Conservation (phyloP, 2,888 invertebrate species). For the Oeneis ivallda region DNA sequence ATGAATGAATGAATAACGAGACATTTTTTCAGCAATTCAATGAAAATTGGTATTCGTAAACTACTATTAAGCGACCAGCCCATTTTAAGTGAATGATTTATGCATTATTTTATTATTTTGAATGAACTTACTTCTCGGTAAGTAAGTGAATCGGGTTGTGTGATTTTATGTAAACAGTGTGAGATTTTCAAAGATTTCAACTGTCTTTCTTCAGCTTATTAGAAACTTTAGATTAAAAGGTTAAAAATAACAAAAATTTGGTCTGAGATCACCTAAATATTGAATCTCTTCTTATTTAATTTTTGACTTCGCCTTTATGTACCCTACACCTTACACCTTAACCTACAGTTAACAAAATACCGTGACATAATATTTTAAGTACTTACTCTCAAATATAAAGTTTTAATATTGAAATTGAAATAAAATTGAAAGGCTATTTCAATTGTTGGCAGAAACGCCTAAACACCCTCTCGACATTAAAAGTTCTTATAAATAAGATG, state of each 20-base stretch:
- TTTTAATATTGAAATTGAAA: too few relatives aligned
- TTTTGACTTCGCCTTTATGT: not conserved
- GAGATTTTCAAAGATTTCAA: not conserved
- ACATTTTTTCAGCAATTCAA: not conserved
- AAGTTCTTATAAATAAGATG: constrained; percentile 1
- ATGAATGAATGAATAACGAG: too few relatives aligned
- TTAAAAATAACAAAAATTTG: not conserved
- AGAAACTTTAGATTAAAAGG: not conserved
- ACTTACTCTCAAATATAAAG: too few relatives aligned
- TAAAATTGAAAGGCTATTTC: too few relatives aligned
- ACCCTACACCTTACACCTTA: too few relatives aligned
- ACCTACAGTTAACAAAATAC: too few relatives aligned
- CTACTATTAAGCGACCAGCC: not conserved
- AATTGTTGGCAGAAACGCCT: not conserved
- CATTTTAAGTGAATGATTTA: not conserved
- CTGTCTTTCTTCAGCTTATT: not conserved
- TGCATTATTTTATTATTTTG: not conserved
- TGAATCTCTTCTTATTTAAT: not conserved
- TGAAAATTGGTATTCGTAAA: constrained; percentile 12
- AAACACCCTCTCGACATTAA: constrained; percentile 1
- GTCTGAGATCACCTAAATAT: not conserved
- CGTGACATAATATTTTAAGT: too few relatives aligned
- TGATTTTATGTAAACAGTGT: not conserved
- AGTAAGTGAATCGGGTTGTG: not conserved
- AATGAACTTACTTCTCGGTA: not conserved